phyloP scores from a whole-genome alignment of 30 jellyfish, hydroid and myxozoan species.

The Turritopsis dohrnii region DNA sequence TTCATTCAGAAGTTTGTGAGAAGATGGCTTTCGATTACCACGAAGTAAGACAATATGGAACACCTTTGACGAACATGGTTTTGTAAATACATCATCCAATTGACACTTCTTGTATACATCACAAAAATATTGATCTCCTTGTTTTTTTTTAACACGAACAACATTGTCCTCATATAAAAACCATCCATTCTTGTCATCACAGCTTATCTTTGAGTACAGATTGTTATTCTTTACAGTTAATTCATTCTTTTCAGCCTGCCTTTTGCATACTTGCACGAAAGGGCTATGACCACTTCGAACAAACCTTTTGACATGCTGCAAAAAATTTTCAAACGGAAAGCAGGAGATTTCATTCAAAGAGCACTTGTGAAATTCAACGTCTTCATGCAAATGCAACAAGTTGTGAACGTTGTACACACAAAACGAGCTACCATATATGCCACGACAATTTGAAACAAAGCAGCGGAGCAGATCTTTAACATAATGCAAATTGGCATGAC shows the following conservation, averaged over 20 bases:
- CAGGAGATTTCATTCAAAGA: constrained; percentile 48
- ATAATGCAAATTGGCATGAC: constrained; percentile 1
- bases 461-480: constrained; percentile 27
- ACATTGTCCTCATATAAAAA: background rate
- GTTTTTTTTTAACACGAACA: background rate
- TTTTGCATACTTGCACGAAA: constrained; percentile 24
- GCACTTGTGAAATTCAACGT: constrained; percentile 26
- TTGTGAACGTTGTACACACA: constrained; percentile 61
- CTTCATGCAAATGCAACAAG: constrained; percentile 44
- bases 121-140: too few species aligned
- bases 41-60: background rate
- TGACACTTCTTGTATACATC: background rate
- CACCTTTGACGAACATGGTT: background rate
- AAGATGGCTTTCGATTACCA: background rate
- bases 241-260: constrained; percentile 8
- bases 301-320: constrained; percentile 25
- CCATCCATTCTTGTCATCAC: background rate
- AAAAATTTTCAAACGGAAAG: constrained; percentile 32
- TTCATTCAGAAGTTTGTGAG: background rate
- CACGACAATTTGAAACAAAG: constrained; percentile 41
- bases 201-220: background rate
- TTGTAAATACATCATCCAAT: background rate
- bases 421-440: too few species aligned
- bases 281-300: constrained; percentile 20
- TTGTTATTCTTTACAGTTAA: background rate